These are phyloP conservation scores for Drosophila ficusphila DNA, from an alignment of 1,140 invertebrate species.

Conservation along the genomic window DNA sequence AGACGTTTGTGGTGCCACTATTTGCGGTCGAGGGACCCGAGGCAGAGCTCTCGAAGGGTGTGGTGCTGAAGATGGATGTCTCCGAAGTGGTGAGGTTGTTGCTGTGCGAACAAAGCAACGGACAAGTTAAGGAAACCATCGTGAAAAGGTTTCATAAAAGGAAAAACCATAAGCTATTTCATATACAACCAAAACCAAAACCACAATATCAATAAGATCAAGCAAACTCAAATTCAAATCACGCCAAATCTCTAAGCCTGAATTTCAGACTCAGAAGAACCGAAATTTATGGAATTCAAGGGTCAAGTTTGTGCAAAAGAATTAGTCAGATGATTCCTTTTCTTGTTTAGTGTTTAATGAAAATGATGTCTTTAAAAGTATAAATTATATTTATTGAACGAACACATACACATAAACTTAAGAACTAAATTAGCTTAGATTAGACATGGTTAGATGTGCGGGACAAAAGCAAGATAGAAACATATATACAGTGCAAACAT, in stretches of 20 bases:
- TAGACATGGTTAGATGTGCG: conserved; percentile 7
- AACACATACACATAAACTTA: conserved; percentile 43
- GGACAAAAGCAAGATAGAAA: conserved; percentile 5
- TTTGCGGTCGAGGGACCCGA: conserved; percentile 51
- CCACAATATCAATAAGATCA: too few species aligned
- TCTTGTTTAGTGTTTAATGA: too few species aligned
- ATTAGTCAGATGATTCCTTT: too few species aligned
- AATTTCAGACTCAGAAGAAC: background rate
- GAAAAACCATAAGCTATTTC: background rate
- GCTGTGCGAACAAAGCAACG: conserved; percentile 22
- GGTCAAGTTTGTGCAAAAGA: too few species aligned
- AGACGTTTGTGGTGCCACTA: conserved; percentile 46
- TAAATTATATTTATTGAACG: conserved; percentile 37
- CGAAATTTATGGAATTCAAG: too few species aligned
- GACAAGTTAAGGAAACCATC: background rate
- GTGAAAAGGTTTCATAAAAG: background rate
- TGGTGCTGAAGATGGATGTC: conserved; percentile 80
- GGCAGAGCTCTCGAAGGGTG: conserved; percentile 58
- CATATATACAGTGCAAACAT: conserved; percentile 5
- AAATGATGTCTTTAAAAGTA: background rate
- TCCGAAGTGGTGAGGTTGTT: conserved; percentile 78
- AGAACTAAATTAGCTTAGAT: conserved; percentile 9
- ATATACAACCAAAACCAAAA: too few species aligned
- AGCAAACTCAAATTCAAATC: background rate
- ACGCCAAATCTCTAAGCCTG: background rate